Percentiles rank a stretch among this genome's conserved stretches.
Conservation (phyloP, 2,888 invertebrate species). For the Trachelus iudaicus region DNA sequence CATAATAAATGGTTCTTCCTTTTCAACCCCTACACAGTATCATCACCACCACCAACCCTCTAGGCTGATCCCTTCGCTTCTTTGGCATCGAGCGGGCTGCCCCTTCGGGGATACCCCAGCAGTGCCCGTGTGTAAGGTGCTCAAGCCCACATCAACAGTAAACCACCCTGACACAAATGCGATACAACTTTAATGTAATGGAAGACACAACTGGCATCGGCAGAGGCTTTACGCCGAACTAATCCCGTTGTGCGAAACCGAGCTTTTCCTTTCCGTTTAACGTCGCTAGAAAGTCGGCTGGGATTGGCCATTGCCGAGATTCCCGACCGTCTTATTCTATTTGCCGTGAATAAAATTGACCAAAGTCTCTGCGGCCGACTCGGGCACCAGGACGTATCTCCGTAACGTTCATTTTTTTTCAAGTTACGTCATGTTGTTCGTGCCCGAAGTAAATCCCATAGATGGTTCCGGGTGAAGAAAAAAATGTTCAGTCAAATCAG, state of each 20-base stretch:
- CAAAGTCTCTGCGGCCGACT: too few relatives aligned
- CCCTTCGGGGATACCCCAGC: background rate
- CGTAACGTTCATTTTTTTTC: too few relatives aligned
- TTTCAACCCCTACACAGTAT: slow-evolving; percentile 20
- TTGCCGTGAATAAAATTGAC: too few relatives aligned
- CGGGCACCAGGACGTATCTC: too few relatives aligned
- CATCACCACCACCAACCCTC: background rate
- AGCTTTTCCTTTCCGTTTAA: background rate
- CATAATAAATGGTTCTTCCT: slow-evolving; percentile 32
- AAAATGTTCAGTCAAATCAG: too few relatives aligned
- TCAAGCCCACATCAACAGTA: slow-evolving; percentile 10
- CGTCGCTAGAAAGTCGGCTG: background rate
- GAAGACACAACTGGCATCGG: background rate
- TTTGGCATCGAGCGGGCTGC: background rate
- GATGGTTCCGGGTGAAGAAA: too few relatives aligned
- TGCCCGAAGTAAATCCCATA: too few relatives aligned
- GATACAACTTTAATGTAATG: background rate
- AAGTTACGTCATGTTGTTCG: too few relatives aligned
- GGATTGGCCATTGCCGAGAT: background rate
- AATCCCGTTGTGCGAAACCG: background rate
- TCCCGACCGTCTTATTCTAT: background rate
- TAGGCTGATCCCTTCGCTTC: background rate
- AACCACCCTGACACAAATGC: slow-evolving; percentile 16
- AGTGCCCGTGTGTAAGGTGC: background rate
- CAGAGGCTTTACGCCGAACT: background rate